Evolutionary conservation across 2,797 vertebrate genomes (phyloP).

Genomic region (Oreochromis mossambicus): DNA sequence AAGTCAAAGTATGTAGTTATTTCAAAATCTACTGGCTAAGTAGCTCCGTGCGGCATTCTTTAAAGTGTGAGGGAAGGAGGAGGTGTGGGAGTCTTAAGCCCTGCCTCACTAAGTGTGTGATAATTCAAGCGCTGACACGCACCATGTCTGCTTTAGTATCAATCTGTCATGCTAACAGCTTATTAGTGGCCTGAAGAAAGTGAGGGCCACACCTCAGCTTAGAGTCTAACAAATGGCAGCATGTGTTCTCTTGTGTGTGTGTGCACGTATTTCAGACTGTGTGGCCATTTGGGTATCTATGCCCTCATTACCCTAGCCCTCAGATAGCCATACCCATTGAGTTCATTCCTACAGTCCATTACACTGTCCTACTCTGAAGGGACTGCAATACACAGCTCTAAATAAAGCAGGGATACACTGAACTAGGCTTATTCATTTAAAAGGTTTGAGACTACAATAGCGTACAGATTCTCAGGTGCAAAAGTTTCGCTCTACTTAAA

Average conservation of each 20-base stretch:
- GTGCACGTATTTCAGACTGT: conserved; percentile 43
- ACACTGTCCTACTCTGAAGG: conserved; percentile 20
- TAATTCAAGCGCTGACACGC: conserved; percentile 74
- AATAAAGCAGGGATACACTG: conserved; percentile 3
- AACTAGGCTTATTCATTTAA: conserved; percentile 1
- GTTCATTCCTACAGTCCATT: conserved; percentile 34
- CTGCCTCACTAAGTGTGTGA: conserved; percentile 69
- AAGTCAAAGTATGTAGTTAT: conserved; percentile 26
- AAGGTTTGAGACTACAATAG: not conserved
- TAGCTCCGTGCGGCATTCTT: conserved; percentile 25
- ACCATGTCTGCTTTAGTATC: conserved; percentile 71
- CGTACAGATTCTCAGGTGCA: not conserved
- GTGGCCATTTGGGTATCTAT: conserved; percentile 38
- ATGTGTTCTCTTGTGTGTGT: not conserved
- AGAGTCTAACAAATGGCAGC: conserved; percentile 54
- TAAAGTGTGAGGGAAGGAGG: conserved; percentile 26
- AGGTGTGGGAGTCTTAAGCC: conserved; percentile 40
- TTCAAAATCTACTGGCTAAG: conserved; percentile 49
- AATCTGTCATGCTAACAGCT: conserved; percentile 78
- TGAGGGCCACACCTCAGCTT: conserved; percentile 64
- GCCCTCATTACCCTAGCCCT: conserved; percentile 54
- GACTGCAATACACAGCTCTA: not conserved
- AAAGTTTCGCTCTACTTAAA: not conserved
- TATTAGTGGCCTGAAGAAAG: conserved; percentile 75
- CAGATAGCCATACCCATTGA: conserved; percentile 28